Base-by-base conservation (phyloP, 2,888 invertebrate genomes). In the Dendrolimus pini region DNA sequence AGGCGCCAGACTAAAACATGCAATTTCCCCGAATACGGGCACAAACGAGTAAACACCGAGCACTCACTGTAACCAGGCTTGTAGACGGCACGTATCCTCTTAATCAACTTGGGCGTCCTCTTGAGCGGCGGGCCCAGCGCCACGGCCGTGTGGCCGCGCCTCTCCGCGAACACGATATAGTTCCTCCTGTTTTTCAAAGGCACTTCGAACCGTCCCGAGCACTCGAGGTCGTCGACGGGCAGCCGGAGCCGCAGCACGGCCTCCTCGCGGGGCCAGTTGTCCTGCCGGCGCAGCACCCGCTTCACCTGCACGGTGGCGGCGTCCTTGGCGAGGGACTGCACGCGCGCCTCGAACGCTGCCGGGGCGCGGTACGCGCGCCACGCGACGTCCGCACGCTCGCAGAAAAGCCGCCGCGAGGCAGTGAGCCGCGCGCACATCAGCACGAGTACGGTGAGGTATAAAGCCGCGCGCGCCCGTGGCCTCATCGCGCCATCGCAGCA, bases 341-440 rank as follows among this genome's bases (percentile, higher is more conserved):
- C 87, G 77, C 86, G 85, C 70, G 85, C 89, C 78, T 88, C 89
- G 82, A 90, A 89, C 73, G 89, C 89, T 74, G 84, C 85, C 64
- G 89, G 89, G 66, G 89, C 89, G 66, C 87, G 86, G 84, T 89
- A 88, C 74, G 89, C 89, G 60, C 89, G 85, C 89, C 89, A 89
- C 70, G 89, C 89, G 70, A 89, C 89, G 88, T 90, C 89, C 70
- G 86, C 89, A 74, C 89, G 87, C 83, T 85, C 89, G 85, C 89
- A 90, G 84, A 87, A 90, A 72, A 78, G 83, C 78, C 87, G 87
- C 78, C 81, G 81, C 74, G 83, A 81, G 73, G 80, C 76, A 61
- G 78, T 79, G 59, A 76, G 67, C 67, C 84, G 79, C 80, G 77
- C 75, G 71, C 73, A 64, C 70, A 68, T 63, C 78, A 83, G 76